Evolutionary conservation across 1,140 invertebrate genomes (phyloP), one percentile per base, ranked within the genome.

Genomic region (Bombus confusus): DNA sequence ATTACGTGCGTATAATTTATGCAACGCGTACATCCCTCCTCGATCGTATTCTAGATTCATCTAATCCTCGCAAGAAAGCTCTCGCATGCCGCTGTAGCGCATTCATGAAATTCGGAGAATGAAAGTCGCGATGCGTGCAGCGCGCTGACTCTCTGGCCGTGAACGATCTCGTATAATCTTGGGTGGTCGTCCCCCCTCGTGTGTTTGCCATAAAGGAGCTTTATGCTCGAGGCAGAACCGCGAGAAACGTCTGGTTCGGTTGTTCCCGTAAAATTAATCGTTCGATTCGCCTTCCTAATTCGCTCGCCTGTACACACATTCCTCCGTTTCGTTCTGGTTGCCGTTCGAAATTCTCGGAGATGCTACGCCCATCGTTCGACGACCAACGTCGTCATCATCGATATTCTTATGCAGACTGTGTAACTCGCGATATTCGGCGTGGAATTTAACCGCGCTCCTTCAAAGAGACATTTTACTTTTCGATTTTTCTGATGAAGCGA

Each of bases 181-280:
- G 88, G 83, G 78, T 86, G 88, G 83, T n/a, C 86, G 18, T 66
- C 64, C 47, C 41, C 41, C 52, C 22, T 59, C 75, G 59, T 62
- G 4, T 13, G 31, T 13, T 78, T 41, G 12, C 41, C 75, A 86
- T 86, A 88, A 89, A 86, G 79, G 52, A 86, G 83, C 83, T 88
- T 79, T 86, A 80, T 86, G 74, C 64, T 83, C 62, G 68, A 69
- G 47, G 12, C 66, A 28, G 37, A 68, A 85, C 28, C 69, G 69
- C 72, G 83, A 71, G 74, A 85, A 66, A 86, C 69, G 47, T 15
- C 52, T 57, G 69, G 59, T 43, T 74, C 73, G 73, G 47, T 39
- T 43, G 59, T 85, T 79, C n/a, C 79, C 86, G 68, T 83, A 66
- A 74, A 88, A 85, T 87, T 87, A 85, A 88, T 88, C 59, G 66